Conservation (phyloP, 1,140 invertebrate species). For the Phymastichus coffea region DNA sequence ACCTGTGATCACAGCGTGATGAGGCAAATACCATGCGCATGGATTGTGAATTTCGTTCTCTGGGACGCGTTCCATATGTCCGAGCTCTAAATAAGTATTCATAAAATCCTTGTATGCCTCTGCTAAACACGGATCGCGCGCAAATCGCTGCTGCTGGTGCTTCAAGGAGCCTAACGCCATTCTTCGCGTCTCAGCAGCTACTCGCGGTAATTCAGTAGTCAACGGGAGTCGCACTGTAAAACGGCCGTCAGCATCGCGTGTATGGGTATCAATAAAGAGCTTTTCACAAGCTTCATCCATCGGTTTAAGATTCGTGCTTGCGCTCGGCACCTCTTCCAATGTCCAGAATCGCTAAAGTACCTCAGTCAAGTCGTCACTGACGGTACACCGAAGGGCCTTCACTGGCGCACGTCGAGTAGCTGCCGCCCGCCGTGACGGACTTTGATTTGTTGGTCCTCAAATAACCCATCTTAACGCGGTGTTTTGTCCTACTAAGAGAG, state of each 20-base stretch:
- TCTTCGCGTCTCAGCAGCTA: neutral
- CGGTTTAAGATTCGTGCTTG: neutral
- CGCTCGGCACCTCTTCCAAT: slow-evolving; percentile 14
- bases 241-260: neutral
- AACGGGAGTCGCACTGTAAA: slow-evolving; percentile 3
- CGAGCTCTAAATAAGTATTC: slow-evolving; percentile 29
- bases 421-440: slow-evolving; percentile 15
- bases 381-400: neutral
- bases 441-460: slow-evolving; percentile 22
- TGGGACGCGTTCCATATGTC: slow-evolving; percentile 33
- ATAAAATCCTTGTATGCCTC: slow-evolving; percentile 35
- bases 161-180: neutral
- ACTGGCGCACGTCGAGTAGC: neutral
- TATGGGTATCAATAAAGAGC: slow-evolving; percentile 3
- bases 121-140: slow-evolving; percentile 15
- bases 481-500: slow-evolving; percentile 34
- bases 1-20: slow-evolving; percentile 17
- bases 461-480: slow-evolving; percentile 39
- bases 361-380: neutral
- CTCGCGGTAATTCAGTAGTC: neutral
- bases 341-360: slow-evolving; percentile 24
- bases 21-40: slow-evolving; percentile 15
- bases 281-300: slow-evolving; percentile 26
- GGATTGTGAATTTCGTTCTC: neutral
- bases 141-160: neutral